phyloP scores from a whole-genome alignment of 2,797 vertebrate species.

The Oreortyx pictus region DNA sequence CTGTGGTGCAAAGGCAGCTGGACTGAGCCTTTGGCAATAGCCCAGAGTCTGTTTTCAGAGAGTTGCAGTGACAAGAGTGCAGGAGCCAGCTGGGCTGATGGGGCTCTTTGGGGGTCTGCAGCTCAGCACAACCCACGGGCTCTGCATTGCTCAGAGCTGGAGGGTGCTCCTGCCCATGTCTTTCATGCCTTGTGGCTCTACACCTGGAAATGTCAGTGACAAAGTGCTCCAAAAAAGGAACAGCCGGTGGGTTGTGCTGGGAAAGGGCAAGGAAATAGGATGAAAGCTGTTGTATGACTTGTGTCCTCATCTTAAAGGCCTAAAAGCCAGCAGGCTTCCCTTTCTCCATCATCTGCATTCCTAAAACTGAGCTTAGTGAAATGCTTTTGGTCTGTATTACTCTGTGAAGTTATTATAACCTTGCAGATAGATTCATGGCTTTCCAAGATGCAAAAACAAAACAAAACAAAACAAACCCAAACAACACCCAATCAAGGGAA shows the following conservation, averaged over 20 bases:
- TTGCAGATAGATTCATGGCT: not conserved
- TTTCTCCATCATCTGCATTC: not conserved
- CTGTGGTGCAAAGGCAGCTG: not conserved
- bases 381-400: not conserved
- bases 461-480: not conserved
- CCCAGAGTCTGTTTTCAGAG: not conserved
- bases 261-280: not conserved
- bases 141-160: not conserved
- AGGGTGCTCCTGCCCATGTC: not conserved
- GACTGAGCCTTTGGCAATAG: not conserved
- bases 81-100: not conserved
- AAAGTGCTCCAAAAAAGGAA: not conserved
- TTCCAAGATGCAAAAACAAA: not conserved
- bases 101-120: not conserved
- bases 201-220: not conserved
- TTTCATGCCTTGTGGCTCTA: not conserved
- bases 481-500: not conserved
- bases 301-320: not conserved
- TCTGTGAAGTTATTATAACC: not conserved
- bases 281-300: not conserved
- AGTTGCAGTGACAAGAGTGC: not conserved
- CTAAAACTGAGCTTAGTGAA: not conserved
- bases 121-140: fast-evolving
- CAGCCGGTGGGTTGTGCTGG: not conserved
- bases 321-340: not conserved